Base-by-base conservation (phyloP, 2,888 invertebrate species). In the Agrotis clavis region DNA sequence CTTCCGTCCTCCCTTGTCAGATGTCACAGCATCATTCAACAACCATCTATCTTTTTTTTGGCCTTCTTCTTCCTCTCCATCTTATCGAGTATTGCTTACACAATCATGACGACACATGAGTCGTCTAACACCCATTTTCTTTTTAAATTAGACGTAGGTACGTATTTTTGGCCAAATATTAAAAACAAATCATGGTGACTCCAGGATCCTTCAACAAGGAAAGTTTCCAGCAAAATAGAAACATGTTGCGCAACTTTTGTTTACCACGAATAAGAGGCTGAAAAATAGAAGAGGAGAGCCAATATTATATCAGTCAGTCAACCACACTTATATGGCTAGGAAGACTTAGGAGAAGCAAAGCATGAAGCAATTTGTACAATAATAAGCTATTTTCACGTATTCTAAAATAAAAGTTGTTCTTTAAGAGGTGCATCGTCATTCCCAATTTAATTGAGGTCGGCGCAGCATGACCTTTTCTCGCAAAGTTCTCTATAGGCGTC, bases 361-460 rank as follows among this genome's bases (percentile, higher is more conserved):
- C 25, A 1, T 59, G 25, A 67, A 48, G 25, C 18, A 67, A 48
- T 67, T 74, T 67, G 67, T 30, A 41, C 51, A 77, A 51, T 9
- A 59, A 51, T 5, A 41, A 18, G 25, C 25, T 51, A 35, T 75
- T 67, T 76, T 75, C 9, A n/a, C 13, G 18, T 9, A 51, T 18
- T 51, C 45, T 11, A n/a, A 51, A 62, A 57, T 68, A 68, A 56
- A 59, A 77, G 18, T 48, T 18, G 18, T 19, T 53, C 41, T 65
- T 18, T 54, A 50, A 57, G 19, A 67, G 7, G 21, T 54, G 11
- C 48, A 7, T n/a, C n/a, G 41, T 19, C 14, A 35, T 14, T 19
- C 7, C 35, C n/a, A 35, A 35, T 57, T 14, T 35, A 35, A 7
- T 35, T n/a, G 6, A 14, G 14, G 13, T n/a, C 35, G n/a, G 2